Evolutionary conservation across 2,113 vertebrate species (phyloP), one percentile per base, ranked within the genome.

Genomic region (Aspidoscelis tigris): DNA sequence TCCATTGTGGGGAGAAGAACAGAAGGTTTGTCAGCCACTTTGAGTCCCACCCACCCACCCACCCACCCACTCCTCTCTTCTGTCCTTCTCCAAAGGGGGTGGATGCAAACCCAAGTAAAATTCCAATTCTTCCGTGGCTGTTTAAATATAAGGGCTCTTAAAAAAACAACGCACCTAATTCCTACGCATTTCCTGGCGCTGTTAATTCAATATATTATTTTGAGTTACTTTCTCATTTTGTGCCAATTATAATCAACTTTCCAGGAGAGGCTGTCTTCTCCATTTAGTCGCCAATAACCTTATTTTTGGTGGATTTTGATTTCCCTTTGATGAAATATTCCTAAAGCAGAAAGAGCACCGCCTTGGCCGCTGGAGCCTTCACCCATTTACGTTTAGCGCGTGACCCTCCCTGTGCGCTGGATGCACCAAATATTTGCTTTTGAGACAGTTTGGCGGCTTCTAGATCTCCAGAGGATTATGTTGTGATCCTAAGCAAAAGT

Each of bases 291-390:
- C 89, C 86, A 44, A 26, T n/a, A 79, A 53, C 12, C 47, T 16
- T 44, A 2, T 79, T 58, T 18, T 76, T 26, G n/a, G 7, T 66
- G 69, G 55, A 64, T 79, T 87, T 79, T 69, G 78, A 83, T 82
- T 87, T 79, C 70, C 41, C 80, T 53, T 41, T 58, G 53, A 81
- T 85, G 44, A 74, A 83, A 66, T 83, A 83, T 87, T 87, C 80
- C 78, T 78, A 58, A 61, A 53, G 55, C 33, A 66, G 55, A 65
- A 65, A 50, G 43, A 24, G 72, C 66, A 14, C 2, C 21, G 70
- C 87, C 41, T 79, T 3, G 47, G 70, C 24, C 68, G 58, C 84
- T 64, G 66, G 84, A 84, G 0, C 24, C 43, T 79, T 16, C 22
- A 8, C 85, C 39, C 82, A 47, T 7, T 0, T 76, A 43, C 2